These are phyloP conservation scores for Chaunax sp. DNA, from an alignment of 2,797 vertebrate species.

Conservation along the genomic window DNA sequence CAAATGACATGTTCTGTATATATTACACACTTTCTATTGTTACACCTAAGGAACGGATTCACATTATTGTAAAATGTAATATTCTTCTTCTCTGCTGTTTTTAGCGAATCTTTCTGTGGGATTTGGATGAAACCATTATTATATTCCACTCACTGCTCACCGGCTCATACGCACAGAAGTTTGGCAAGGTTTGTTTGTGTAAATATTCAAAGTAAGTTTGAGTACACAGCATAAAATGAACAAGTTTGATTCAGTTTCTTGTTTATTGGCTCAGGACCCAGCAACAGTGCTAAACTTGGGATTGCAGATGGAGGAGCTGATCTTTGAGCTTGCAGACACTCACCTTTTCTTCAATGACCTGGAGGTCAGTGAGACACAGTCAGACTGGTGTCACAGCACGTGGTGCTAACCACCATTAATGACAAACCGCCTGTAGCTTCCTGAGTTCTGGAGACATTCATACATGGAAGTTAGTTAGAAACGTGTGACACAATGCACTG, in stretches of 20 bases:
- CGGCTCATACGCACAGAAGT: constrained; percentile 96
- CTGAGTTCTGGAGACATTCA: too few relatives aligned
- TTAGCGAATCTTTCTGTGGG: constrained; percentile 96
- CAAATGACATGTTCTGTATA: not conserved
- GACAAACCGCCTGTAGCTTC: too few relatives aligned
- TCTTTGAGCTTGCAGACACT: constrained; percentile 98
- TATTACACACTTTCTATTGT: not conserved
- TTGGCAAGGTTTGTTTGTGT: constrained; percentile 90
- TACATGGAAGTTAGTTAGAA: not conserved
- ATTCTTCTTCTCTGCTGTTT: constrained; percentile 32
- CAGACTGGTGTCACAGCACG: not conserved
- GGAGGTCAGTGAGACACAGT: constrained; percentile 82
- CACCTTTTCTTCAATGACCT: constrained; percentile 99
- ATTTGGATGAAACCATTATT: constrained; percentile 98
- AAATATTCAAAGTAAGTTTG: fast-evolving
- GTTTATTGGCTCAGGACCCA: constrained; percentile 85
- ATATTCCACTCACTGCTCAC: constrained; percentile 99
- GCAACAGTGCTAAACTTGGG: constrained; percentile 94
- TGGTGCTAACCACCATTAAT: too few relatives aligned
- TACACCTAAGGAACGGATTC: not conserved
- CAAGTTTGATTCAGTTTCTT: not conserved
- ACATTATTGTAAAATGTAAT: not conserved
- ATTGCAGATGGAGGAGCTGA: constrained; percentile 98
- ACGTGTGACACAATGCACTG: too few relatives aligned
- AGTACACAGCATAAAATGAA: not conserved